Base-by-base conservation (phyloP, 2,888 invertebrate genomes). In the Drepana falcataria region DNA sequence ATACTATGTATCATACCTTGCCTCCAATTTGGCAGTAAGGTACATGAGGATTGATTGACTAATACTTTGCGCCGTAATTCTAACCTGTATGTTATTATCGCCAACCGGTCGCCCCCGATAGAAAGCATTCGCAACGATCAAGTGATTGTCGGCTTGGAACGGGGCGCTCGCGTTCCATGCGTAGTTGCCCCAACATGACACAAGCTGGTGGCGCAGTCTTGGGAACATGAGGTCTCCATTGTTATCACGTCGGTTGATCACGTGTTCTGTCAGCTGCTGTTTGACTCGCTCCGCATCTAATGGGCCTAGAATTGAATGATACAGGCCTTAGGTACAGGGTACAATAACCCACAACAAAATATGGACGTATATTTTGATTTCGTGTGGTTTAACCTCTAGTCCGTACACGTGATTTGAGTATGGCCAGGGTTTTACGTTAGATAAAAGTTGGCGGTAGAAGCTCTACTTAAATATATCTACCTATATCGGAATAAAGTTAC, bases 141-240 rank as follows among this genome's bases (percentile, higher is more conserved):
- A 84, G 69, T 96, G 95, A 74, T 95, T 95, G 56, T 95, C 94
- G 48, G 95, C 80, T 52, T 92, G 85, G 75, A 95, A 95, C 47
- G 91, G 82, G 0, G 88, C 85, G 47, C 88, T 83, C 4, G 81
- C 81, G 68, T 92, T 92, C 96, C 96, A 96, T 0, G 95, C 96
- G 75, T 96, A 96, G 63, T 94, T 93, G 0, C 95, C 95, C 93
- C 95, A 96, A 68, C 94, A 93, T 0, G 94, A 94, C 0, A 94
- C 93, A 51, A 96, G 80, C 47, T 92, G 86, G 53, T 94, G 94
- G 2, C 93, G 91, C 41, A 96, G 79, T 57, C 95, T 93, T 0
- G 94, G 95, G 71, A 94, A 95, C 69, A 91, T 86, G 5, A 94
- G 77, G 40, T 91, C 87, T 0, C 94, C 94, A 48, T 85, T 81